Evolutionary conservation across 1,140 invertebrate genomes (phyloP).

Genomic region (Papilio polyxenes): DNA sequence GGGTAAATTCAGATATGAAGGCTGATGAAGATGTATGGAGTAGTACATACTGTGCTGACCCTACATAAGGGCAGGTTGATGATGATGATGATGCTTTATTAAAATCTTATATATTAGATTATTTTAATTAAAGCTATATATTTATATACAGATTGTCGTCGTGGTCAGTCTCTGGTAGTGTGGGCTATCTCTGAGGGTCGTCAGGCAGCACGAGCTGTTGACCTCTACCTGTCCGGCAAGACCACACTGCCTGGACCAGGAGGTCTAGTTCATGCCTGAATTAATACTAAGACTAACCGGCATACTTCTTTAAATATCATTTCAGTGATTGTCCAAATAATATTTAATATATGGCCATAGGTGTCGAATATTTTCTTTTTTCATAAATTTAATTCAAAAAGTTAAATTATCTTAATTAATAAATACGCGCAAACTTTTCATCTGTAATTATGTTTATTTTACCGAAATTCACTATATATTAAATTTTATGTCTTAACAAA

Average conservation of each 20-base stretch:
- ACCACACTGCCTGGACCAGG: constrained; percentile 94
- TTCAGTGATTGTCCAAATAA: too few species aligned
- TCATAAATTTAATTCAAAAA: too few species aligned
- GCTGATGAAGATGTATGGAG: too few species aligned
- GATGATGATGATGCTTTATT: neutral
- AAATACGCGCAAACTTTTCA: too few species aligned
- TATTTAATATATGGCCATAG: too few species aligned
- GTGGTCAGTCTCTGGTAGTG: constrained; percentile 98
- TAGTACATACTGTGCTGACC: too few species aligned
- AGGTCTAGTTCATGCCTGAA: constrained; percentile 86
- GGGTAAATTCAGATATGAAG: too few species aligned
- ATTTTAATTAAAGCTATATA: too few species aligned
- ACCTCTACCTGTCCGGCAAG: constrained; percentile 90
- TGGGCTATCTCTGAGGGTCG: constrained; percentile 99
- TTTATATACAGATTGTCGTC: constrained; percentile 90
- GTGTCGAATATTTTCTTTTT: too few species aligned
- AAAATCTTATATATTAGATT: too few species aligned
- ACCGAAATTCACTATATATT: neutral
- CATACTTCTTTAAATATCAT: neutral
- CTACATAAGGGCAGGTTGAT: too few species aligned
- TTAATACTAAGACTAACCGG: neutral
- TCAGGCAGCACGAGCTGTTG: constrained; percentile 97
- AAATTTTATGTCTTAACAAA: neutral
- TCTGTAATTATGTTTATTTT: neutral
- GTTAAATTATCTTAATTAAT: too few species aligned